These are phyloP conservation scores for Sialia sialis DNA, from an alignment of 2,113 vertebrate species.

Conservation along the genomic window DNA sequence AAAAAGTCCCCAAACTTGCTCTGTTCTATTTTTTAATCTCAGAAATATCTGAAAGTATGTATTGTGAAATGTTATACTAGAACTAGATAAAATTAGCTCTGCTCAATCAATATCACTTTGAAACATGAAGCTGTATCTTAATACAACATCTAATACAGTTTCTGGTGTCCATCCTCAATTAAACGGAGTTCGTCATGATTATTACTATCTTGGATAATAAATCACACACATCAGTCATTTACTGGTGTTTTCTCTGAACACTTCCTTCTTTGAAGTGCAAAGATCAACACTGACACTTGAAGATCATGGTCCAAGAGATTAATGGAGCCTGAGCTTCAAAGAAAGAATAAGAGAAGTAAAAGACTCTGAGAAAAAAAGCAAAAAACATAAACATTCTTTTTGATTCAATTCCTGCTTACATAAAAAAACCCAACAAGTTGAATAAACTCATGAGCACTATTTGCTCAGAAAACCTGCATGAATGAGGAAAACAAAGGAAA, in stretches of 20 bases:
- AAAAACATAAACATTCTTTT: accelerated
- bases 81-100: neutral
- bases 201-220: neutral
- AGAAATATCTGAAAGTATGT: neutral
- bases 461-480: neutral
- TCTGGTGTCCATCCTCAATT: neutral
- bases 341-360: neutral
- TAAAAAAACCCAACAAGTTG: neutral
- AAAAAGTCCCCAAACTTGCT: neutral
- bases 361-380: neutral
- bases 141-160: neutral
- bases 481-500: neutral
- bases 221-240: neutral
- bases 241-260: neutral
- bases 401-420: neutral
- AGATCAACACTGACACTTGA: neutral
- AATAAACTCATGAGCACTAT: neutral
- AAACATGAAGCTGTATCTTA: neutral
- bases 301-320: neutral
- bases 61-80: neutral
- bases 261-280: neutral
- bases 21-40: neutral
- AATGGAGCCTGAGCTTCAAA: neutral
- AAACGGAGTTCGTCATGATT: neutral
- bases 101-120: neutral